phyloP scores from a whole-genome alignment of 2,888 invertebrate species.

The Thymelicus sylvestris region DNA sequence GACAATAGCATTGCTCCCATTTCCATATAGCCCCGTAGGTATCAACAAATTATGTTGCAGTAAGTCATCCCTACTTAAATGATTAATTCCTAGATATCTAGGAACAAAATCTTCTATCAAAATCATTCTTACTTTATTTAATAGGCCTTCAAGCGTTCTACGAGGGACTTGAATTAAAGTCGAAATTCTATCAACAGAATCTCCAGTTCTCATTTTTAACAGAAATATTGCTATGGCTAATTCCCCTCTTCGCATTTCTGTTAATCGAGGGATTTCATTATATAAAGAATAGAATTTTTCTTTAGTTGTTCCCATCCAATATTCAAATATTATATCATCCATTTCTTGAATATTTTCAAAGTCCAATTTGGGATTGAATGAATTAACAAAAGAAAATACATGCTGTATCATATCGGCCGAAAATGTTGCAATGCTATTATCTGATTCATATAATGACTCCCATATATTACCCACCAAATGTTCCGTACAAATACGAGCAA shows the following conservation, averaged over 20 bases:
- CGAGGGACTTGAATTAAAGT: not conserved
- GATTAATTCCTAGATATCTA: slow-evolving; percentile 22
- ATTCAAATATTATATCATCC: slow-evolving; percentile 34
- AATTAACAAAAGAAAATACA: slow-evolving; percentile 28
- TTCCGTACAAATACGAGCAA: slow-evolving; percentile 20
- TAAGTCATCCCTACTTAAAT: not conserved
- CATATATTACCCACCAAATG: slow-evolving; percentile 24
- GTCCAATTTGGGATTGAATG: slow-evolving; percentile 21
- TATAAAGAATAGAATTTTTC: slow-evolving; percentile 13
- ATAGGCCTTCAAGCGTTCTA: not conserved
- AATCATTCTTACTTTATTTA: slow-evolving; percentile 22
- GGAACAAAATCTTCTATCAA: too few species aligned
- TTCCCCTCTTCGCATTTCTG: slow-evolving; percentile 11
- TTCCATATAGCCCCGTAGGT: slow-evolving; percentile 5
- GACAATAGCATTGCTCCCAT: slow-evolving; percentile 18
- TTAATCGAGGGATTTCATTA: slow-evolving; percentile 16
- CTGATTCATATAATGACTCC: slow-evolving; percentile 9
- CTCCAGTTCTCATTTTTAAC: slow-evolving; percentile 24
- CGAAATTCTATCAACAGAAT: slow-evolving; percentile 10
- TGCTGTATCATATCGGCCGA: slow-evolving; percentile 26
- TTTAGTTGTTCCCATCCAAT: slow-evolving; percentile 28
- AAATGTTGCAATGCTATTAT: slow-evolving; percentile 21
- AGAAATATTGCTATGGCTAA: slow-evolving; percentile 15
- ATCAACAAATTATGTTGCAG: too few species aligned
- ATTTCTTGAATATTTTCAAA: slow-evolving; percentile 37